Evolutionary conservation across 2,888 invertebrate genomes (phyloP).

Genomic region (Agrotis exclamationis): DNA sequence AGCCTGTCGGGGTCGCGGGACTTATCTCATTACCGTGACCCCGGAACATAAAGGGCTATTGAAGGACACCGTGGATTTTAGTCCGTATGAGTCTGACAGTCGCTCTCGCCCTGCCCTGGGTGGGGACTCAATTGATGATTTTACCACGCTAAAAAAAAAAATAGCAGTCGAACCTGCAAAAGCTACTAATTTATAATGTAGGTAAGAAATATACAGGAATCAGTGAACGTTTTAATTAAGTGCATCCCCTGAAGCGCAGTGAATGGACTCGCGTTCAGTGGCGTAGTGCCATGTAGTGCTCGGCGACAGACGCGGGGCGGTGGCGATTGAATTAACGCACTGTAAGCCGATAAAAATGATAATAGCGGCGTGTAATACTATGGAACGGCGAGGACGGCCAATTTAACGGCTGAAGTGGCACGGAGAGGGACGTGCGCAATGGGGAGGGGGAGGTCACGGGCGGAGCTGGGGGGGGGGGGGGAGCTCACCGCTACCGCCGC

Average conservation of each 20-base stretch:
- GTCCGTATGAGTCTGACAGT: no score
- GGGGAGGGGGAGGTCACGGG: not conserved
- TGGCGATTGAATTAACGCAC: constrained; percentile 30
- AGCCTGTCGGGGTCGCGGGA: no score
- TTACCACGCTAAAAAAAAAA: no score
- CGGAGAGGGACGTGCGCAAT: not conserved
- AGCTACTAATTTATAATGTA: no score
- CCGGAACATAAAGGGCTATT: no score
- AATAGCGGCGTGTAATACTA: constrained; percentile 36
- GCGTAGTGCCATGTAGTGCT: not conserved
- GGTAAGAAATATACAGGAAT: no score
- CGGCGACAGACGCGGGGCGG: not conserved
- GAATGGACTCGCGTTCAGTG: constrained; percentile 7
- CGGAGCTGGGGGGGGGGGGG: not conserved
- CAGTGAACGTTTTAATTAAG: no score
- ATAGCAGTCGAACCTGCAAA: no score
- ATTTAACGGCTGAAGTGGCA: constrained; percentile 46
- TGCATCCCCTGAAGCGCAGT: not conserved
- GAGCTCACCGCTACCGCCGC: not conserved
- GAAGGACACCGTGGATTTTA: no score
- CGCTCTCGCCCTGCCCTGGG: no score
- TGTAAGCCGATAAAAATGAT: constrained; percentile 32
- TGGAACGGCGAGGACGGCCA: constrained; percentile 41
- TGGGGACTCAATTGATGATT: no score
- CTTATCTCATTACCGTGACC: no score